Evolutionary conservation across 2,888 invertebrate genomes (phyloP), one percentile per base, ranked within the genome.

Genomic region (Gryllus longicercus): DNA sequence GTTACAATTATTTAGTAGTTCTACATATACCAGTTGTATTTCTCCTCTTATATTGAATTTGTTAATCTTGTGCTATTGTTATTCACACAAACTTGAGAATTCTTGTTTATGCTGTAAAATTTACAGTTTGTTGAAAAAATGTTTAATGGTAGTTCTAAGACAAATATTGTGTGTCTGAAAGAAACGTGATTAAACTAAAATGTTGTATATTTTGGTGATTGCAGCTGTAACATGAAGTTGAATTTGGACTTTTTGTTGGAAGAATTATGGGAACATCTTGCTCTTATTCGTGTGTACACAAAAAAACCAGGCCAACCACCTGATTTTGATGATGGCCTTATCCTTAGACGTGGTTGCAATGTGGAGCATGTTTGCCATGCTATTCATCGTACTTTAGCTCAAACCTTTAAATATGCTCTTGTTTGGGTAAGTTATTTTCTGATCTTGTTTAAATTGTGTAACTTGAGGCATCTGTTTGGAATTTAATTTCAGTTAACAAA

Each of bases 301-400:
- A 99, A 99, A 89, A 99, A 99, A 87, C 96, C 99, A 0, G 99
- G 99, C 82, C 95, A 96, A 86, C 95, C 96, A 14, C 98, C 98
- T 83, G 98, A 98, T 89, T 98, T 98, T 85, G 93, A 94, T 80
- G 98, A 97, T 86, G 97, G 98, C 25, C 91, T 99, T 79, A 99
- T 99, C 88, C 88, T 99, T 83, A 91, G 99, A 3, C 86, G 91
- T 90, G 97, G 97, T 11, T 96, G 97, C 79, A 92, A 94, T 0
- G 95, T 98, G 21, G 98, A 99, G 88, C 97, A 99, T 87, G 98
- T 98, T 83, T 99, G 99, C 86, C 99, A 99, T 89, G 90, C 95
- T 11, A 97, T 99, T 85, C 99, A 99, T 89, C 92, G 99, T 84
- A 94, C 96, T 25, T 90, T 99, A 83, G 97, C 95, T 14, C 93